These are phyloP conservation scores for Gryllus longicercus DNA, from an alignment of 2,888 invertebrate genomes.

Conservation along the genomic window DNA sequence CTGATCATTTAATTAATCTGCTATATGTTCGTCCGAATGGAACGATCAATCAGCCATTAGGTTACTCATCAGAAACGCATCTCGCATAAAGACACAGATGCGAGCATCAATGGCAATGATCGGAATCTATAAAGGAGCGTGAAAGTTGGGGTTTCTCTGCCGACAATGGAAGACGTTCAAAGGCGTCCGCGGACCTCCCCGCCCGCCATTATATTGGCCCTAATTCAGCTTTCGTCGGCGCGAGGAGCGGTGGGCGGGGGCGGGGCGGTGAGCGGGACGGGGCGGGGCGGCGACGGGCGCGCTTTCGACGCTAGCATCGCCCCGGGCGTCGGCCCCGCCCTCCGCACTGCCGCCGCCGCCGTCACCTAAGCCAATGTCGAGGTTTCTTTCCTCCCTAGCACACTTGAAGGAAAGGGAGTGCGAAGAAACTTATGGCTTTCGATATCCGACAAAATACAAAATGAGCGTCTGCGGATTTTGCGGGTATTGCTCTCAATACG, in stretches of 20 bases:
- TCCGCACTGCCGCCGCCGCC: too few species aligned
- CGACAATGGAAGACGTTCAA: background rate
- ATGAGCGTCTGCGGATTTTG: too few species aligned
- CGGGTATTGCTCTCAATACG: too few species aligned
- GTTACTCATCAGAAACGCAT: slow-evolving; percentile 1
- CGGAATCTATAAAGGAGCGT: background rate
- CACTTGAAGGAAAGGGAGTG: too few species aligned
- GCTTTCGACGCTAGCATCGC: too few species aligned
- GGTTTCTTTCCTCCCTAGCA: too few species aligned
- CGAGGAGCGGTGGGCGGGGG: background rate
- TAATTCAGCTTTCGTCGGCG: background rate
- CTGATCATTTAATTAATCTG: slow-evolving; percentile 17
- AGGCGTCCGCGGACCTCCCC: background rate
- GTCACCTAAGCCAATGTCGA: too few species aligned
- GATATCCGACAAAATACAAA: too few species aligned
- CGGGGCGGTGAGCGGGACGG: too few species aligned
- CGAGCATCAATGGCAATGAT: slow-evolving; percentile 1
- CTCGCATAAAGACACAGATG: background rate
- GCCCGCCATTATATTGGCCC: slow-evolving; percentile 4
- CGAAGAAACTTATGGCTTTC: too few species aligned
- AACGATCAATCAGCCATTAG: slow-evolving; percentile 17
- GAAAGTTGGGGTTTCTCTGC: slow-evolving; percentile 6
- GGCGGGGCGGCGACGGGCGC: too few species aligned
- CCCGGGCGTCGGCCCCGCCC: too few species aligned
- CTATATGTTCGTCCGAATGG: background rate